Conservation (phyloP, 2,113 vertebrate genomes). For the Ivindomyrus marchei region DNA sequence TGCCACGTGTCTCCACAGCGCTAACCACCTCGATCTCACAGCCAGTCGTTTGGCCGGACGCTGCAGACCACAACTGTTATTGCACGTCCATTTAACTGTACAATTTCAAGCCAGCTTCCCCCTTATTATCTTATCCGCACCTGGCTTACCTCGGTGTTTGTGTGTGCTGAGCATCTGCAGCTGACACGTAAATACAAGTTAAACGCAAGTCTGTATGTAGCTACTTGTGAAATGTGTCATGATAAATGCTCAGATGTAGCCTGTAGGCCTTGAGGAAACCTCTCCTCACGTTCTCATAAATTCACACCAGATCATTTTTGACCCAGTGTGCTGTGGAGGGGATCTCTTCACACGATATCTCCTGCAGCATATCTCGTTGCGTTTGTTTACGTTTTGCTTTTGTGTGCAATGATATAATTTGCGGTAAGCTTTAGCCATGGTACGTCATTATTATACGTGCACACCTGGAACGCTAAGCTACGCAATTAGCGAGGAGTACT, state of each 20-base stretch:
- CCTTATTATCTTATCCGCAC: neutral
- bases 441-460: neutral
- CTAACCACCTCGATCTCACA: neutral
- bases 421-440: neutral
- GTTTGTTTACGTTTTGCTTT: neutral
- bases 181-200: neutral
- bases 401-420: neutral
- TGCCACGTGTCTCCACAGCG: constrained; percentile 13
- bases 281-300: neutral
- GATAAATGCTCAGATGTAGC: neutral
- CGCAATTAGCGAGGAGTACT: neutral
- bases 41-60: neutral
- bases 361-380: neutral
- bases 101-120: neutral
- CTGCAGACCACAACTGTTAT: neutral
- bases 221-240: neutral
- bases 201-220: neutral
- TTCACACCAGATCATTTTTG: neutral
- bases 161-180: neutral
- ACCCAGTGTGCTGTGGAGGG: neutral
- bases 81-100: neutral
- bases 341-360: neutral
- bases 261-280: neutral
- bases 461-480: neutral
- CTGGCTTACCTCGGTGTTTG: neutral